These are phyloP conservation scores for Anagyrus pseudococci DNA, from an alignment of 2,888 invertebrate species.

Conservation along the genomic window DNA sequence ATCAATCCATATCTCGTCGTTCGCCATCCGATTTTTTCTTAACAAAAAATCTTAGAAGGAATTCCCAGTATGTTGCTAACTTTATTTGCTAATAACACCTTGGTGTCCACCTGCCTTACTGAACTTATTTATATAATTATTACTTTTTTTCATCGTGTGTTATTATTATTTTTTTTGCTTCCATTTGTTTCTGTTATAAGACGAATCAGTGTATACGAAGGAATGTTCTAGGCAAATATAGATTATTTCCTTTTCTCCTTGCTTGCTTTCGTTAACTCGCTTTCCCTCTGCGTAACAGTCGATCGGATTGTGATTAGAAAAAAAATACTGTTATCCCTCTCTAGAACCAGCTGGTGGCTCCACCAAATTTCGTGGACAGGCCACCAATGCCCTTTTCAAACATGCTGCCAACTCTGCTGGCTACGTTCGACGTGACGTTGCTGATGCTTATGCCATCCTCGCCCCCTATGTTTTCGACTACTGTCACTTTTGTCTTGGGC, in stretches of 20 bases:
- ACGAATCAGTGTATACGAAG: constrained; percentile 47
- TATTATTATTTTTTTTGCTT: constrained; percentile 5
- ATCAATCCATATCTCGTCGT: constrained; percentile 12
- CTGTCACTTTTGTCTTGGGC: constrained; percentile 68
- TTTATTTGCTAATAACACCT: constrained; percentile 7
- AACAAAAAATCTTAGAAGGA: constrained; percentile 19
- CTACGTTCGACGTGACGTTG: constrained; percentile 83
- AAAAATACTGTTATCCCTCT: constrained; percentile 29
- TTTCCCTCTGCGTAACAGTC: neutral
- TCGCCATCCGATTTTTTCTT: constrained; percentile 2
- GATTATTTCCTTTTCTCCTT: constrained; percentile 15
- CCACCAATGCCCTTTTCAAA: constrained; percentile 91
- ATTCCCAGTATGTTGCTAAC: neutral
- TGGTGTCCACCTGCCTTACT: constrained; percentile 30
- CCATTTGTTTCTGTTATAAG: neutral
- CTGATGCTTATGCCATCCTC: constrained; percentile 79
- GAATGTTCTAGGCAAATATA: constrained; percentile 49
- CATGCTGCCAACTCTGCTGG: constrained; percentile 87
- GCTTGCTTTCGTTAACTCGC: constrained; percentile 6
- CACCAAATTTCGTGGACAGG: constrained; percentile 86
- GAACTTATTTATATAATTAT: constrained; percentile 39
- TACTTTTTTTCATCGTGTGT: constrained; percentile 21
- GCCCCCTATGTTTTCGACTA: constrained; percentile 68
- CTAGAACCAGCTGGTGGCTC: constrained; percentile 86
- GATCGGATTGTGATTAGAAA: too few relatives aligned